These are phyloP conservation scores for Chromoteleia sp. DNA, from an alignment of 2,888 invertebrate species.

Conservation along the genomic window DNA sequence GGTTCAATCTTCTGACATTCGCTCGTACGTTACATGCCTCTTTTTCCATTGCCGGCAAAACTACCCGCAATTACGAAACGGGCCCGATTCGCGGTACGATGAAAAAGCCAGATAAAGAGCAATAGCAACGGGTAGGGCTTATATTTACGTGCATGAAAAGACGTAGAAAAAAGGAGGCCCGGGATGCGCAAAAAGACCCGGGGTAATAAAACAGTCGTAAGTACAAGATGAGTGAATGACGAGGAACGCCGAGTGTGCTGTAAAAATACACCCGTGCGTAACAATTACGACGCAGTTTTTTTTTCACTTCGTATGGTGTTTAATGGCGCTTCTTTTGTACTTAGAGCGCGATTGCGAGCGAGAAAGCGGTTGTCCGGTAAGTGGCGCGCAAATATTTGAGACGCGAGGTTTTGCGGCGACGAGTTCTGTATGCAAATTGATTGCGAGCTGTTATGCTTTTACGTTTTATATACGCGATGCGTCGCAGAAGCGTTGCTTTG, in stretches of 20 bases:
- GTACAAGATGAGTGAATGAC: slow-evolving; percentile 63
- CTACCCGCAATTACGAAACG: slow-evolving; percentile 73
- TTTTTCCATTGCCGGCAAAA: slow-evolving; percentile 70
- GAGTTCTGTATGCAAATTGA: slow-evolving; percentile 38
- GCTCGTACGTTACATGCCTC: slow-evolving; percentile 68
- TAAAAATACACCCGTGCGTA: slow-evolving; percentile 62
- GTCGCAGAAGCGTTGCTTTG: too few relatives aligned
- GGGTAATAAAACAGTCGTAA: slow-evolving; percentile 63
- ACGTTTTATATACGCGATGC: neutral
- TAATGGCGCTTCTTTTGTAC: slow-evolving; percentile 40
- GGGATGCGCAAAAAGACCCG: slow-evolving; percentile 52
- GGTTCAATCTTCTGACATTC: slow-evolving; percentile 76
- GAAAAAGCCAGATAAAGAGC: slow-evolving; percentile 68
- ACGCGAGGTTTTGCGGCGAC: slow-evolving; percentile 12
- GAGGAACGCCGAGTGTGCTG: slow-evolving; percentile 47
- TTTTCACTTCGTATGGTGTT: slow-evolving; percentile 8
- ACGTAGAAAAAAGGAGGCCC: slow-evolving; percentile 43
- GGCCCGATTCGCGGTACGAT: slow-evolving; percentile 62
- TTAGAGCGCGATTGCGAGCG: neutral
- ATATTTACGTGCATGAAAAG: slow-evolving; percentile 64
- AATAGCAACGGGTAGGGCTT: slow-evolving; percentile 40
- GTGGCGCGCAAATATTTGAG: slow-evolving; percentile 22
- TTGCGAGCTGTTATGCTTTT: slow-evolving; percentile 28
- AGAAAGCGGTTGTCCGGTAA: too few relatives aligned
- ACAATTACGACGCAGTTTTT: slow-evolving; percentile 57